Evolutionary conservation across 2,888 invertebrate species (phyloP).

Genomic region (Chelonus formosanus): DNA sequence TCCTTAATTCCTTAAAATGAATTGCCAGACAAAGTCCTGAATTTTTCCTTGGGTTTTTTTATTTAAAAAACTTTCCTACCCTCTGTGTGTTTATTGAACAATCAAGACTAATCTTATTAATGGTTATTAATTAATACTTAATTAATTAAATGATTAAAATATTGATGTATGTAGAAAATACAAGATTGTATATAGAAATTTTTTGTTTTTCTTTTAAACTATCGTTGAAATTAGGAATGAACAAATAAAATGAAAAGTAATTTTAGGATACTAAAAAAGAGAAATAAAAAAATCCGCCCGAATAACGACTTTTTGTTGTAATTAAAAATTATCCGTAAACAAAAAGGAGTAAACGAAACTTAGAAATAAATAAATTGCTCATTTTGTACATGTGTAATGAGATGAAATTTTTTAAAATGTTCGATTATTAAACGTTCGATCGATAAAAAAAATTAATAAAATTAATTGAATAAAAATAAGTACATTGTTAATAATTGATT

Average conservation of each 20-base stretch:
- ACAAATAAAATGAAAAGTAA: constrained; percentile 1
- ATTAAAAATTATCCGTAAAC: not conserved
- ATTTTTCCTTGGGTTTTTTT: not conserved
- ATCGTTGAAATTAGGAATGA: constrained; percentile 2
- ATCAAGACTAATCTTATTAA: too few relatives aligned
- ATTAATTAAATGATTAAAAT: too few relatives aligned
- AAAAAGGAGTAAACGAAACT: not conserved
- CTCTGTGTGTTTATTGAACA: too few relatives aligned
- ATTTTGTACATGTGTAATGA: not conserved
- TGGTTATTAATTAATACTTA: too few relatives aligned
- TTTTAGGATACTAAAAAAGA: constrained; percentile 4
- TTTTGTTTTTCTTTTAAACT: not conserved
- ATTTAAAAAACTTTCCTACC: too few relatives aligned
- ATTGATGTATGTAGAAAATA: too few relatives aligned
- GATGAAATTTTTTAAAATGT: not conserved
- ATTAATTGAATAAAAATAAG: not conserved
- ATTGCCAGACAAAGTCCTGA: not conserved
- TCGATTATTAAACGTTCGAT: not conserved
- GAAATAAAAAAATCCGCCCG: constrained; percentile 1
- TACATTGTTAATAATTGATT: constrained; percentile 1
- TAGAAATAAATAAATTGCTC: not conserved
- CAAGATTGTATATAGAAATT: not conserved
- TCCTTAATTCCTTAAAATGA: not conserved
- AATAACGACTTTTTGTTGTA: not conserved
- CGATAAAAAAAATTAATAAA: not conserved